Evolutionary conservation across 2,113 vertebrate species (phyloP), one percentile per base, ranked within the genome.

Genomic region (Nettapus auritus): DNA sequence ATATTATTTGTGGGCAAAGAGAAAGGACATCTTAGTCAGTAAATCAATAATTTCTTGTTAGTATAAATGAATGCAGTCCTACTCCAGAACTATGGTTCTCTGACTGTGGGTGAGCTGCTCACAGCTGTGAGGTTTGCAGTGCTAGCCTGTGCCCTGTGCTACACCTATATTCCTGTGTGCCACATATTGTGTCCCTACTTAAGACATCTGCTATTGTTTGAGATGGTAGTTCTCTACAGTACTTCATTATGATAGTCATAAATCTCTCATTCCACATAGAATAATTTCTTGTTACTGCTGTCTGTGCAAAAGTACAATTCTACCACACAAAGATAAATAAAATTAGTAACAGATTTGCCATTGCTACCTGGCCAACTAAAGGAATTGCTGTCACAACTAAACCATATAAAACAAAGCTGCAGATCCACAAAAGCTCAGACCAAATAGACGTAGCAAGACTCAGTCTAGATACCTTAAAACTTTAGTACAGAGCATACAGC

Each of bases 151-250:
- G 62, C 38, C 17, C 38, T 40, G 26, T 64, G 26, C 26, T 28
- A 64, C 18, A 40, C 38, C 26, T 64, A 18, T 11, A 42, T 11
- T 80, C 53, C 17, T 69, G 28, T 57, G 17, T 74, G 31, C 6
- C 4, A 12, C 34, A 20, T 22, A 28, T 8, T 31, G 53, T 0
- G 0, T 74, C 33, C 11, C 9, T 8, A 11, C 36, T 84, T 31
- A 81, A 90, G 46, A 28, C 13, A 5, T 4, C 40, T 88, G 18
- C 57, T 88, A 2, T 62, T 29, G 31, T 62, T 33, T 26, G 55
- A 46, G 25, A 13, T 29, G 53, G 17, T 57, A 74, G 62, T 84
- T 78, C n/a, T 86, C 69, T 71, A 21, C 21, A 23, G 15, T 64
- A 46, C 3, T 13, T 81, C n/a, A 9, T 70, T 26, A 7, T 26